A percentile compares a stretch with the other conserved stretches of the same genome.
These are phyloP conservation scores for Rallus crepitans DNA, from an alignment of 2,797 vertebrate genomes.

Conservation along the genomic window DNA sequence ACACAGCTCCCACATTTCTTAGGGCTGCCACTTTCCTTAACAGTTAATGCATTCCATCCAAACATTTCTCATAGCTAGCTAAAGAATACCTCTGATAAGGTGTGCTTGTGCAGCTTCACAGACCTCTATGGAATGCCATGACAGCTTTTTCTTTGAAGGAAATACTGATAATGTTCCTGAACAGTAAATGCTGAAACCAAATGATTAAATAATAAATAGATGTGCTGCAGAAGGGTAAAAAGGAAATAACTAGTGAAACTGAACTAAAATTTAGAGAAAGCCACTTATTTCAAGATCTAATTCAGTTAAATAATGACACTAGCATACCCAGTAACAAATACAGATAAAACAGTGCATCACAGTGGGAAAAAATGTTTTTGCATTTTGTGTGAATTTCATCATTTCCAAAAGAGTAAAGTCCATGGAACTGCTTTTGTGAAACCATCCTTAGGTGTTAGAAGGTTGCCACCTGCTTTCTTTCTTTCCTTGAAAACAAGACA, in stretches of 20 bases:
- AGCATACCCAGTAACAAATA: not conserved
- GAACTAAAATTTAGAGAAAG: not conserved
- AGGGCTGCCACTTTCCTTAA: not conserved
- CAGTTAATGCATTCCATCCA: conserved; percentile 53
- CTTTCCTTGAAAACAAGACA: not conserved
- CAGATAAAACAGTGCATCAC: not conserved
- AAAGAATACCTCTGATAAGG: conserved; percentile 61
- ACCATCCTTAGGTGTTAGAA: not conserved
- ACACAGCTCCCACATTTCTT: conserved; percentile 29
- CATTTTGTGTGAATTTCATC: not conserved
- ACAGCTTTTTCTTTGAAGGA: conserved; percentile 32
- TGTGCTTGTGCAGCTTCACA: not conserved
- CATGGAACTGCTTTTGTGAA: not conserved
- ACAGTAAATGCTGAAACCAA: not conserved
- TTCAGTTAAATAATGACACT: not conserved
- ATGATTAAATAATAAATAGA: conserved; percentile 10
- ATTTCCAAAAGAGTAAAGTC: not conserved
- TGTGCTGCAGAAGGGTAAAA: not conserved
- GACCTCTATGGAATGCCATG: conserved; percentile 22
- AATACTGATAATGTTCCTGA: conserved; percentile 31
- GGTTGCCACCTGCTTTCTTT: not conserved
- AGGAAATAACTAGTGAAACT: not conserved
- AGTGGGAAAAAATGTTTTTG: not conserved
- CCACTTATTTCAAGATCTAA: not conserved
- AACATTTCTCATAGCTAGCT: conserved; percentile 32